Base-by-base conservation (phyloP, 2,888 invertebrate species). In the Gari tellinella region DNA sequence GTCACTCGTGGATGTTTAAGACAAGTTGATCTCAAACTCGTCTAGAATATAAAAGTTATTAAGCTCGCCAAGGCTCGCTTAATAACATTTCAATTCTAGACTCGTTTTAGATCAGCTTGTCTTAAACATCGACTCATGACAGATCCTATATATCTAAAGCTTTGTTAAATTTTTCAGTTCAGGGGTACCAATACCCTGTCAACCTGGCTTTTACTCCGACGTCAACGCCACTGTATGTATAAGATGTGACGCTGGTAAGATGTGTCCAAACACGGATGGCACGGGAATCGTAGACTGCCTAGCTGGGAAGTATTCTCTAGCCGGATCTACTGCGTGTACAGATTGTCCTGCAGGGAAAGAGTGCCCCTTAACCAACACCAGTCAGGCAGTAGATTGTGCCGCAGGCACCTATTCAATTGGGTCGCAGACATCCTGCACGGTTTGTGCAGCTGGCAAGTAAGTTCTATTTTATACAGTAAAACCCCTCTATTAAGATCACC, bases 201-300 rank as follows among this genome's bases (percentile, higher is more conserved):
- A 83, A 0, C 41, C 72, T 38, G 91, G 91, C 7, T 85, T 81
- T 12, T 90, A 88, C 64, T 86, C 90, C 1, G 12, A 57, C 7
- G 88, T 84, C 1, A 84, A 80, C 26, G 67, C 76, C 3, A 81
- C 83, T 3, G 53, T 74, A 2, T 91, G 91, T 68, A 90, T 88
- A 0, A 69, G 72, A 46, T 91, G 91, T 75, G 79, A 77, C 3
- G 86, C 90, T 5, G 91, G 91, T 5, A 67, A 72, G 26, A 85
- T 78, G 40, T 90, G 90, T 65, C 89, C 90, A 1, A 86, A 86
- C 45, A 52, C 62, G 0, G 89, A 89, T 51, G 90, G 90, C 7
- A 73, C 86, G 0, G 88, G 86, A 7, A 89, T 85, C 23, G 78
- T 67, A 2, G 74, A 66, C 46, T 90, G 90, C 66, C 43, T 64